Conservation (phyloP, 1,140 invertebrate genomes). For the Calliphora vicina region DNA sequence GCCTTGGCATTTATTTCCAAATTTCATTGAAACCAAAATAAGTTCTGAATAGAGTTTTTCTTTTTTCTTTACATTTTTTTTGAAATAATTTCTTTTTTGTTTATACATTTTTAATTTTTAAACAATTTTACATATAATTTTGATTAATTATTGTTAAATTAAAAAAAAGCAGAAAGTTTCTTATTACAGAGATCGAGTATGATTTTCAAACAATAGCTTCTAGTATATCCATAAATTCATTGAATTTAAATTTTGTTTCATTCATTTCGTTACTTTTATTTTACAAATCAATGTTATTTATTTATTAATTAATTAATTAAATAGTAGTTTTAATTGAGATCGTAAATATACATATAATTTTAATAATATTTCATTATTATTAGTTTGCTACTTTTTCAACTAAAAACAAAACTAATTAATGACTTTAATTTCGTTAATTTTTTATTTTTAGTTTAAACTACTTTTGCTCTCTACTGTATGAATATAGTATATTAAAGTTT, state of each 20-base stretch:
- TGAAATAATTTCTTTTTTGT: not conserved
- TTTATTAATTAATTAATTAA: no score
- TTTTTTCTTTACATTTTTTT: not conserved
- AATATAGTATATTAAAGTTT: not conserved
- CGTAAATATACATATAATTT: not conserved
- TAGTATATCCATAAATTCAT: no score
- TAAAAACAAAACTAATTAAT: conserved; percentile 7
- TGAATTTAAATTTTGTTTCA: not conserved
- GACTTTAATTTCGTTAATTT: not conserved
- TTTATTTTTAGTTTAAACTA: not conserved
- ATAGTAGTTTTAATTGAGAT: not conserved
- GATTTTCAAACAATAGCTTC: not conserved
- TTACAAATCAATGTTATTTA: not conserved
- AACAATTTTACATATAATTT: no score
- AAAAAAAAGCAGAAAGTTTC: not conserved
- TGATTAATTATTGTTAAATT: not conserved
- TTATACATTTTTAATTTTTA: not conserved
- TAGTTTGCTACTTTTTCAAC: not conserved
- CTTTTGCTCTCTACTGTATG: not conserved
- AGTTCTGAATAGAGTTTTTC: no score
- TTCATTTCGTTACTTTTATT: not conserved
- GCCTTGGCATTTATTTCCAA: no score
- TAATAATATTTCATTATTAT: not conserved
- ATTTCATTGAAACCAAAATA: no score
- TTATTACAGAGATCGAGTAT: not conserved